These are phyloP conservation scores for Apis florea DNA, from an alignment of 1,140 invertebrate species.

Conservation along the genomic window DNA sequence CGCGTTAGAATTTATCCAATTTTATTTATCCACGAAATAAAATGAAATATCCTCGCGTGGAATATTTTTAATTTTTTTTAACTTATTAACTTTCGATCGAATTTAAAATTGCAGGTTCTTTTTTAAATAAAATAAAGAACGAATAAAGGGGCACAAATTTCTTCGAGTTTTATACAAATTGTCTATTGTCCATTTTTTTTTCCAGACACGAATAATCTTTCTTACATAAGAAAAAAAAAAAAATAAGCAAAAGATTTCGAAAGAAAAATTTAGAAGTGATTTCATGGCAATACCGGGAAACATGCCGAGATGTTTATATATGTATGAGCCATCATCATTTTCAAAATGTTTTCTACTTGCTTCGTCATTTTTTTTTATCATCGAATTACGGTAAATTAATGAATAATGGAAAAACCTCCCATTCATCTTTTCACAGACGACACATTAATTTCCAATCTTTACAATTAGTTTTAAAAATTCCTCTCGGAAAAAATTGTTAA, in stretches of 20 bases:
- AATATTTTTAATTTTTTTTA: neutral
- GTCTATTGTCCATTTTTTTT: too few relatives aligned
- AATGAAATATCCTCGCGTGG: neutral
- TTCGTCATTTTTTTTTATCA: neutral
- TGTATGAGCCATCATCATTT: neutral
- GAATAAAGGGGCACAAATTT: too few relatives aligned
- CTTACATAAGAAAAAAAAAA: neutral
- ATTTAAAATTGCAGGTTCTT: too few relatives aligned
- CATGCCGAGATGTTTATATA: neutral
- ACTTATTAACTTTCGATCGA: neutral
- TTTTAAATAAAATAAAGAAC: too few relatives aligned
- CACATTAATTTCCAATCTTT: neutral
- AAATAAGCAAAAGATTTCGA: neutral
- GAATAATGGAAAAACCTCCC: neutral
- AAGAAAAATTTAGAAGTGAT: slow-evolving; percentile 18
- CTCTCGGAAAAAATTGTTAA: neutral
- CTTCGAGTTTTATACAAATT: too few relatives aligned
- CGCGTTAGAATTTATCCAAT: neutral
- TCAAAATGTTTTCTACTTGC: neutral
- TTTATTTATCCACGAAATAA: neutral
- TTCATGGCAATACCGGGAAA: neutral
- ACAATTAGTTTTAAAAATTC: too few relatives aligned
- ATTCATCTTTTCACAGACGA: neutral
- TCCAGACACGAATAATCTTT: too few relatives aligned
- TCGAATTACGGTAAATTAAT: slow-evolving; percentile 5